A percentile compares a stretch with the other conserved stretches of the same genome.
Conservation (phyloP, 2,797 vertebrate genomes). For the Coracias cyanogaster region DNA sequence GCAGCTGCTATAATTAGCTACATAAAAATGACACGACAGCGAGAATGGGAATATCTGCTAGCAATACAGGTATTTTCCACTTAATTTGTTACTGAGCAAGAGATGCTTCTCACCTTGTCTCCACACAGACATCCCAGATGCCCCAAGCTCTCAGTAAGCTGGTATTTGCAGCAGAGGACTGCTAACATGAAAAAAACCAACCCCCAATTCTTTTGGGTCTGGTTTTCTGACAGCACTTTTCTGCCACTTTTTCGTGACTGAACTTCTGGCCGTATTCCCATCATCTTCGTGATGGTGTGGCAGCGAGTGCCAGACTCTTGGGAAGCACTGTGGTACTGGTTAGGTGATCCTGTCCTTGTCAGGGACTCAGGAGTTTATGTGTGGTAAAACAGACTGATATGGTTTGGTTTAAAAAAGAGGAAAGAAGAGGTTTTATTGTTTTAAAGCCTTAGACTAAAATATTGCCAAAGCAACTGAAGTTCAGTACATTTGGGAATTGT, state of each 20-base stretch:
- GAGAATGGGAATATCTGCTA: background rate
- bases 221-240: background rate
- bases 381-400: background rate
- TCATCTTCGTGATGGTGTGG: rapidly evolving
- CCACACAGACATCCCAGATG: background rate
- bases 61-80: background rate
- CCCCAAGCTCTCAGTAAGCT: background rate
- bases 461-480: background rate
- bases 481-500: background rate
- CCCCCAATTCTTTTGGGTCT: background rate
- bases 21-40: background rate
- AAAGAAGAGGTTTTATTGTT: background rate
- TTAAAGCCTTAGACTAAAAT: background rate
- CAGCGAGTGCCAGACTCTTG: rapidly evolving
- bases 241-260: background rate
- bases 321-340: background rate
- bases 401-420: background rate
- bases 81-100: background rate
- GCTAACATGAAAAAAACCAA: no score
- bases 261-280: background rate
- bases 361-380: background rate
- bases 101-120: background rate
- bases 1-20: background rate
- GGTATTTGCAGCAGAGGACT: background rate
- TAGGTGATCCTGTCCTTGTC: background rate